Conservation (phyloP, 64 coral and sea anemone species). For the Montipora sp. region DNA sequence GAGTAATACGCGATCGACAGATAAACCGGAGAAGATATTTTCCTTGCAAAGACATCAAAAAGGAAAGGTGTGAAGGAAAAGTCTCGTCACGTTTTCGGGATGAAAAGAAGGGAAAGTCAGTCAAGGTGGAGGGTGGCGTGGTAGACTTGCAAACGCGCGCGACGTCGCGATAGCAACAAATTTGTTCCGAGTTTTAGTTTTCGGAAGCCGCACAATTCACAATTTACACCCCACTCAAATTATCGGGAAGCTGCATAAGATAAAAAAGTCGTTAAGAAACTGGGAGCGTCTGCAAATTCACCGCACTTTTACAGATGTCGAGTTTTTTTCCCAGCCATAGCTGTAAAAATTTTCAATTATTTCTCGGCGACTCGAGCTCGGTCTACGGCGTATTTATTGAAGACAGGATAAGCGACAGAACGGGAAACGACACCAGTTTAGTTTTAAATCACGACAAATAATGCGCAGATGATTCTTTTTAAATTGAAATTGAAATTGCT, state of each 20-base stretch:
- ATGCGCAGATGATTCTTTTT: background rate
- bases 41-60: background rate
- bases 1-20: background rate
- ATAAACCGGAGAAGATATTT: background rate
- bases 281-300: background rate
- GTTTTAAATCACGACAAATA: background rate
- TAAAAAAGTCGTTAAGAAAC: background rate
- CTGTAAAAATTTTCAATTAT: background rate
- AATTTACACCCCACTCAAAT: conserved; percentile 6
- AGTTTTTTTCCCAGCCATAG: background rate
- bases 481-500: background rate
- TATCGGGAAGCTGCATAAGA: background rate
- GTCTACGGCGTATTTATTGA: background rate
- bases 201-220: conserved; percentile 31
- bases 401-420: background rate
- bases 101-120: background rate
- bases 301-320: background rate
- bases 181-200: conserved; percentile 15
- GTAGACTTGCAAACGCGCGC: background rate
- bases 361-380: background rate
- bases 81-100: background rate
- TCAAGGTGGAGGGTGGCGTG: background rate
- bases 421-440: background rate
- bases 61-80: background rate
- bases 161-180: background rate